Conservation (phyloP, 30 jellyfish, hydroid and myxozoan species). For the Catostylus mosaicus region DNA sequence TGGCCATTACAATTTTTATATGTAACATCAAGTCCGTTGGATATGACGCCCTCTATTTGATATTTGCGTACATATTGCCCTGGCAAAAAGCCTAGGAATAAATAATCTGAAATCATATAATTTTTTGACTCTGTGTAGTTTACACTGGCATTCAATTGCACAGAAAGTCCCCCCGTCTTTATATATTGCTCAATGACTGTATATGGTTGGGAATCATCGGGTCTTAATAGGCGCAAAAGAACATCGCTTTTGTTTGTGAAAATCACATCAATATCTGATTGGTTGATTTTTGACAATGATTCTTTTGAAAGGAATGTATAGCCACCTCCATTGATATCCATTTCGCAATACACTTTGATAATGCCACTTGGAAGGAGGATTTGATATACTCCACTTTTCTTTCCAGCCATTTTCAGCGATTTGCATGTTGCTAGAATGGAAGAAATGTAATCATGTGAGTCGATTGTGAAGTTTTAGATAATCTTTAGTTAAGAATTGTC, state of each 20-base stretch:
- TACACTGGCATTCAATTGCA: conserved; percentile 14
- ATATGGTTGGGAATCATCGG: conserved; percentile 62
- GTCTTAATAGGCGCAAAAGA: conserved; percentile 45
- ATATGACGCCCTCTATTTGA: neutral
- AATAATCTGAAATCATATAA: conserved; percentile 17
- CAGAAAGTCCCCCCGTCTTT: conserved; percentile 44
- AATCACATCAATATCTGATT: conserved; percentile 19
- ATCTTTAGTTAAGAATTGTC: too few species aligned
- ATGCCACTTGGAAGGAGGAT: conserved; percentile 46
- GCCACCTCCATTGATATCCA: conserved; percentile 71
- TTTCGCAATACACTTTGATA: conserved; percentile 51
- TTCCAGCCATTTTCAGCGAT: neutral
- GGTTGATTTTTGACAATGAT: conserved; percentile 19
- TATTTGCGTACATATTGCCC: neutral
- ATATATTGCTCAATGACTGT: conserved; percentile 38
- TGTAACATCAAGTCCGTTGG: neutral
- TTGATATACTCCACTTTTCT: conserved; percentile 33
- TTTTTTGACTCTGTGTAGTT: conserved; percentile 33
- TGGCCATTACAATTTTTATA: conserved; percentile 14
- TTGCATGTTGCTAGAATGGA: conserved; percentile 31
- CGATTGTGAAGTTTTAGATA: too few species aligned
- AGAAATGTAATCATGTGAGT: too few species aligned
- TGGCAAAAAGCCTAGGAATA: conserved; percentile 54
- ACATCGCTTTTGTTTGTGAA: conserved; percentile 39
- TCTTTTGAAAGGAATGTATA: conserved; percentile 47